Evolutionary conservation across 2,888 invertebrate genomes (phyloP), one percentile per base, ranked within the genome.

Genomic region (Panopea generosa): DNA sequence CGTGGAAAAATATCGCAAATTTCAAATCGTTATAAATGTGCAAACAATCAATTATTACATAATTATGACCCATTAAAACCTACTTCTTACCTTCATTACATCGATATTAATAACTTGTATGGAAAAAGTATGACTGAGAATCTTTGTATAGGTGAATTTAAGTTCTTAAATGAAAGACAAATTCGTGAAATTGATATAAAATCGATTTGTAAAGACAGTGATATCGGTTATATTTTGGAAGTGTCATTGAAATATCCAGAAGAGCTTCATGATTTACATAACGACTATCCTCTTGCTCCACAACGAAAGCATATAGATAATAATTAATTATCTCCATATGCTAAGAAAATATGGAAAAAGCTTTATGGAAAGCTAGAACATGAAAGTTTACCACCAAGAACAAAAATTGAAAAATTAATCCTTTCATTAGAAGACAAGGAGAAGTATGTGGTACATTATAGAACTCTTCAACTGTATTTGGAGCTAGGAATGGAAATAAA

Each of bases 401-500:
- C 20, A 11, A 45, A 56, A 26, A 45, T n/a, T 9, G 65, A 47
- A 29, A 61, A 61, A 49, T 26, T 38, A n/a, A n/a, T 65, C 0
- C 26, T 38, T 16, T 27, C 65, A 1, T 26, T 65, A 0, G 47
- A 65, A 26, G 55, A 27, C 7, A 56, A 65, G 14, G 49, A 65
- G 11, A 29, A 50, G 7, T 63, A 70, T 18, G n/a, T 45, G 4
- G 38, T 70, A 6, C 71, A 71, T 38, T 59, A 59, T 33, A 24
- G 65, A 53, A 69, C 40, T n/a, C 29, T 74, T 20, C 57, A 68
- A 38, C 53, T 70, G 4, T 57, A 70, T 24, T 27, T 71, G 2
- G 6, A 50, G 2, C 29, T 70, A 27, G 87, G 88, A 6, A 53
- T 90, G 70, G 40, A 62, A 33, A 16, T 89, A 0, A 73, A 45